Base-by-base conservation (phyloP, 2,797 vertebrate genomes). In the Enteromius anoplus region DNA sequence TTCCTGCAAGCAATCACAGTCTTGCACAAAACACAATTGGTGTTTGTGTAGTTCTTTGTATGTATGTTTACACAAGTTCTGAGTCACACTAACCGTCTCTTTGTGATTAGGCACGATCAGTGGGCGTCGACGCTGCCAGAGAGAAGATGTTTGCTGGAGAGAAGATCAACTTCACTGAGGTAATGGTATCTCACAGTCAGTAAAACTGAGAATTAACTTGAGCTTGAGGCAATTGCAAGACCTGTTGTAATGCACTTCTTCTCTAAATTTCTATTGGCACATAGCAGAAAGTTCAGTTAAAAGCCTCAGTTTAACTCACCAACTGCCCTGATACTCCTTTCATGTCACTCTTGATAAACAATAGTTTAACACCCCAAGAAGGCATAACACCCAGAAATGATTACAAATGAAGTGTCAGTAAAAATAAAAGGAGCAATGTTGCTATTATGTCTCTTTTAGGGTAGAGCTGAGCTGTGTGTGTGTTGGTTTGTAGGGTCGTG, bases 151-250 rank as follows among this genome's bases (percentile, higher is more conserved):
- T 98, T 91, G 89, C 55, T 2, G 98, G 97, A n/a, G 95, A 97
- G 83, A 99, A 97, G 95, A 99, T 99, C 89, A 99, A 99, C 93
- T 98, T 96, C 91, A 99, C 98, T 0, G 98, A 99, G 97, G 98
- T 99, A 85, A 26, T 40, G 17, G 29, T 69, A 53, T 75, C 49
- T 53, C 19, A 3, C 32, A 32, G 32, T 32, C 32, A 14, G 55
- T 32, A 1, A n/a, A 21, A 62, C 14, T 23, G 17, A 5, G 11
- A 49, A 10, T 34, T 6, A 17, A 64, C 23, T 29, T 10, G 9
- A 71, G 3, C 70, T 55, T 23, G 32, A 49, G 23, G 11, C 73
- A 19, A 51, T 45, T 21, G 17, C 5, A 34, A 45, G 21, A 26
- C 10, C 47, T 65, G 9, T 69, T 68, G 5, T 15, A 53, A 66